Evolutionary conservation across 2,888 invertebrate species (phyloP), one percentile per base, ranked within the genome.

Genomic region (Scaptomyza polygonia): DNA sequence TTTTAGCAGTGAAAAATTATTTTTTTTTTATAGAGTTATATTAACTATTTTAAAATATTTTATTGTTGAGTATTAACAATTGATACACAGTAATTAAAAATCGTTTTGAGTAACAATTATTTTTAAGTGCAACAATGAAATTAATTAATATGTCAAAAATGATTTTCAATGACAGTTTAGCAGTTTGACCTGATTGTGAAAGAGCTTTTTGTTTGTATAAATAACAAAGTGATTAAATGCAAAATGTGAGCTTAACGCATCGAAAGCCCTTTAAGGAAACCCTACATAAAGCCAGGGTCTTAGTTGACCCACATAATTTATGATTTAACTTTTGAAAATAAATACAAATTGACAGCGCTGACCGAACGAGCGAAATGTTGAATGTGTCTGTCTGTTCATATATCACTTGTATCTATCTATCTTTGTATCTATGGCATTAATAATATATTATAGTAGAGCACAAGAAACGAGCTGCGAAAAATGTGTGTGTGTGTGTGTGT

Each of bases 401-500:
- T 72, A 63, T 73, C 55, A 65, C 72, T 69, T 62, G 72, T 79
- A 56, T 45, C 55, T 61, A 53, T 39, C 29, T 66, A 62, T 45
- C 54, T 53, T 43, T 30, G 25, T 66, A 59, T 63, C 63, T 65
- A 62, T 72, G 72, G 72, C 72, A 82, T 87, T 69, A 77, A 77
- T 87, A 73, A 82, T 88, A 88, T 82, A 82, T 81, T 72, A 27
- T 16, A 6, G 7, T 14, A 4, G 58, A 44, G 64, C 43, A 57
- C 62, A 56, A 59, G 77, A 61, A 69, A 80, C 61, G 64, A 49
- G 62, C 55, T 57, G 36, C 77, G 67, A 58, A 68, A 76, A 63
- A n/a, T n/a, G n/a, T 7, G 34, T 36, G 34, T n/a, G n/a, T n/a
- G n/a, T n/a, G n/a, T n/a, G n/a, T n/a, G n/a, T n/a, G n/a, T n/a